Percentiles rank a stretch among this genome's conserved stretches.
Evolutionary conservation across 2,113 vertebrate species (phyloP).

Genomic region (Carollia perspicillata): DNA sequence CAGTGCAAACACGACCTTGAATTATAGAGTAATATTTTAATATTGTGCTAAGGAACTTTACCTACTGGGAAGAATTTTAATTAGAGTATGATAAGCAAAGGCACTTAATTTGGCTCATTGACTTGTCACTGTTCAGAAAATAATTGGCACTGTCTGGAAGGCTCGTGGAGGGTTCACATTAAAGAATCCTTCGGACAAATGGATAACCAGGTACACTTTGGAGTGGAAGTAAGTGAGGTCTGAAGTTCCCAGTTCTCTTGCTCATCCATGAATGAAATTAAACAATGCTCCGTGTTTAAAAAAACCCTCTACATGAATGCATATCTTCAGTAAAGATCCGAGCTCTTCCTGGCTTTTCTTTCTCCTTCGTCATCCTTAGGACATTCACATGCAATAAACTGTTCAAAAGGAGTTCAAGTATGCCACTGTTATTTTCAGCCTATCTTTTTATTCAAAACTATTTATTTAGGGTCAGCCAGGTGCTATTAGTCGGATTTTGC

Average conservation of each 20-base stretch:
- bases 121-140: slow-evolving; percentile 62
- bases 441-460: background rate
- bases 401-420: background rate
- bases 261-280: slow-evolving; percentile 43
- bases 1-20: slow-evolving; percentile 77
- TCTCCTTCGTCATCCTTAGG: background rate
- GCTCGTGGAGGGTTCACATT: slow-evolving; percentile 11
- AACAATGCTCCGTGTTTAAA: background rate
- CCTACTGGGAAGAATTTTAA: slow-evolving; percentile 76
- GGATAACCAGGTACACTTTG: background rate
- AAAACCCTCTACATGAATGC: background rate
- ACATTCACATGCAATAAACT: background rate
- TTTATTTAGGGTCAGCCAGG: background rate
- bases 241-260: background rate
- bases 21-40: slow-evolving; percentile 72
- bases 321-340: background rate
- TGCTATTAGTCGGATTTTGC: background rate
- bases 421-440: background rate
- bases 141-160: slow-evolving; percentile 54
- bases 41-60: slow-evolving; percentile 54
- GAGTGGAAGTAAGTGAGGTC: background rate
- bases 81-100: slow-evolving; percentile 73
- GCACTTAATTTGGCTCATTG: slow-evolving; percentile 35
- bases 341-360: background rate
- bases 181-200: slow-evolving; percentile 44